Base-by-base conservation (phyloP, 2,113 vertebrate genomes). In the Cygnus atratus region DNA sequence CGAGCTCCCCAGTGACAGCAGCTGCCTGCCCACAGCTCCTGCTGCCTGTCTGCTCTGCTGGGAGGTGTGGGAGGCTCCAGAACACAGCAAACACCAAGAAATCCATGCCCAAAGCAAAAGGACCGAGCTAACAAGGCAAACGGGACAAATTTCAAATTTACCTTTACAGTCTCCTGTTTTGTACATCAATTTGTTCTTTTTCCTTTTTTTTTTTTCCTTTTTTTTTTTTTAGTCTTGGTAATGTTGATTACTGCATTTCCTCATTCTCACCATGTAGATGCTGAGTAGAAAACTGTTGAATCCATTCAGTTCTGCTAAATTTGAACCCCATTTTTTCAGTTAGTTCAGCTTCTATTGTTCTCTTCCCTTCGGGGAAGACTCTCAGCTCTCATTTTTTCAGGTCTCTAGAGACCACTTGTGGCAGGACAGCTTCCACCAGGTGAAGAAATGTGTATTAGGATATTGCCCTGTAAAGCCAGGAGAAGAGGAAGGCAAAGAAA, bases 81-180 rank as follows among this genome's bases (percentile, higher is more conserved):
- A 4, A 70, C 55, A 16, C 73, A 59, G 68, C 52, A 90, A 46
- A 59, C 0, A 0, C 15, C 17, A 72, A 91, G 84, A 8, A 44
- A 19, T 16, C 54, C 73, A 62, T 14, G 17, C 14, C 66, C 33
- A 84, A 43, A 18, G 20, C 57, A 62, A 84, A 72, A 68, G 33
- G 65, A 24, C 52, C 61, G 65, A 90, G 70, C 29, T 55, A 74
- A 65, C 72, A 39, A 62, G 10, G 75, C 22, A 87, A 62, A 79
- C 4, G 10, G 0, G 1, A 33, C 7, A 70, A 29, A 92, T 35
- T 14, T 48, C 61, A 84, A 78, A 54, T 21, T 21, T 0, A n/a
- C 4, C 9, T 58, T 85, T 75, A 61, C 62, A 58, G 65, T 75
- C 25, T 67, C 24, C 52, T 57, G 17, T 11, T 87, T 79, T 37